These are phyloP conservation scores for Galeopterus variegatus DNA, from an alignment of 2,113 vertebrate genomes.

Conservation along the genomic window DNA sequence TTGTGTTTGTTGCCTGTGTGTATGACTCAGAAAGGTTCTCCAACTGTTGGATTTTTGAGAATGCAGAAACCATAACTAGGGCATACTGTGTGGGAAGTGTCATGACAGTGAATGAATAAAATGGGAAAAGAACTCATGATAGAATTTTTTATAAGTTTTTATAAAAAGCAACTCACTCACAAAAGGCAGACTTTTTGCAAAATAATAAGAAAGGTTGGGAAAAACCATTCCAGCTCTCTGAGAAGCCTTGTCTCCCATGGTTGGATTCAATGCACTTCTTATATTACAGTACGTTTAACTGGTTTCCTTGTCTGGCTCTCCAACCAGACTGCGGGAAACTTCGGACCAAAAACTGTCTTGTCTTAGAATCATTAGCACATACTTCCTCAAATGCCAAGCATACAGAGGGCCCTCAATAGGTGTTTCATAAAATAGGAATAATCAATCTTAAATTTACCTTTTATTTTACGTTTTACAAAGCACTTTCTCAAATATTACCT, in stretches of 20 bases:
- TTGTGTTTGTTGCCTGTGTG: slow-evolving; percentile 39
- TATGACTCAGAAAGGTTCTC: slow-evolving; percentile 62
- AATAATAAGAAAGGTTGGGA: background rate
- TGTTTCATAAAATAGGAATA: slow-evolving; percentile 35
- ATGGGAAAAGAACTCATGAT: slow-evolving; percentile 56
- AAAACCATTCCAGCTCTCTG: background rate
- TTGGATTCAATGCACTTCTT: background rate
- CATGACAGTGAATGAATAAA: slow-evolving; percentile 75
- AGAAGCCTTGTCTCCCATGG: background rate
- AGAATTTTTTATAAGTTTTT: slow-evolving; percentile 27
- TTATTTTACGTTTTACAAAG: slow-evolving; percentile 26
- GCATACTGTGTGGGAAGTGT: slow-evolving; percentile 29
- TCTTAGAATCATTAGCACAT: slow-evolving; percentile 19
- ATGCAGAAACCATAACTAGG: slow-evolving; percentile 72
- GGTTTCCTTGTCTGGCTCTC: background rate
- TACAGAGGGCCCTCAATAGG: background rate
- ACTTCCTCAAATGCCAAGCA: slow-evolving; percentile 19
- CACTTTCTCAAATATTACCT: slow-evolving; percentile 40
- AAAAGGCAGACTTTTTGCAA: slow-evolving; percentile 42
- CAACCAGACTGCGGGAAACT: background rate
- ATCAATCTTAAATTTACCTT: background rate
- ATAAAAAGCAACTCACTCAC: slow-evolving; percentile 65
- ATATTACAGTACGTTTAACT: background rate
- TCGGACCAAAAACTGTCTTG: slow-evolving; percentile 26
- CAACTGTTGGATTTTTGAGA: slow-evolving; percentile 66